phyloP scores from a whole-genome alignment of 2,113 vertebrate species.

The Ceyx melanurus region DNA sequence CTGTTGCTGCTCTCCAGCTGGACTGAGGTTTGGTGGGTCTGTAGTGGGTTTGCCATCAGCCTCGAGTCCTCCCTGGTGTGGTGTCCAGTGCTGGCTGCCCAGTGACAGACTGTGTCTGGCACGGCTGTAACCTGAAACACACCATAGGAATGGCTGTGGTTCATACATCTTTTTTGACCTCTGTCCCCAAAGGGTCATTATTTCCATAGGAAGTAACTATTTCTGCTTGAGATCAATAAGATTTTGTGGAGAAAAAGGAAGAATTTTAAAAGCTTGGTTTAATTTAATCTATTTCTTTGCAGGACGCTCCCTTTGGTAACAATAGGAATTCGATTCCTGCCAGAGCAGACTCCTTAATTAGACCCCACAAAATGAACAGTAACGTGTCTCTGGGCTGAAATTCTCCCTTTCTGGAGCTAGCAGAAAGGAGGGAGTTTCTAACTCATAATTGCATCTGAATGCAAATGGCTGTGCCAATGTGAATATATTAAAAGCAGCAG shows the following conservation, averaged over 20 bases:
- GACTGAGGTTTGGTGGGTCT: background rate
- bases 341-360: conserved; percentile 70
- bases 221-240: conserved; percentile 57
- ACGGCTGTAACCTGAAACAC: background rate
- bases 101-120: background rate
- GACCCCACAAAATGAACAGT: conserved; percentile 70
- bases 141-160: accelerated
- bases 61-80: accelerated
- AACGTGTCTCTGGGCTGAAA: conserved; percentile 69
- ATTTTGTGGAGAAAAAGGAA: conserved; percentile 19
- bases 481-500: conserved; percentile 72
- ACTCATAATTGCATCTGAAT: conserved; percentile 70
- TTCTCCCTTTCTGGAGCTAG: conserved; percentile 62
- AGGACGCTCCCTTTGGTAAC: conserved; percentile 68
- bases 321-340: conserved; percentile 67
- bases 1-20: background rate
- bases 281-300: conserved; percentile 66
- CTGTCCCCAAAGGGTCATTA: background rate
- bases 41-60: background rate
- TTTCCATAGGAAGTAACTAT: conserved; percentile 46
- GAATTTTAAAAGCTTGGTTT: conserved; percentile 46
- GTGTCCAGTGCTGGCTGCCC: background rate
- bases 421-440: conserved; percentile 60
- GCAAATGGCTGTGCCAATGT: conserved; percentile 67
- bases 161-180: background rate